These are phyloP conservation scores for Megalops atlanticus DNA, from an alignment of 2,113 vertebrate species.

Conservation along the genomic window DNA sequence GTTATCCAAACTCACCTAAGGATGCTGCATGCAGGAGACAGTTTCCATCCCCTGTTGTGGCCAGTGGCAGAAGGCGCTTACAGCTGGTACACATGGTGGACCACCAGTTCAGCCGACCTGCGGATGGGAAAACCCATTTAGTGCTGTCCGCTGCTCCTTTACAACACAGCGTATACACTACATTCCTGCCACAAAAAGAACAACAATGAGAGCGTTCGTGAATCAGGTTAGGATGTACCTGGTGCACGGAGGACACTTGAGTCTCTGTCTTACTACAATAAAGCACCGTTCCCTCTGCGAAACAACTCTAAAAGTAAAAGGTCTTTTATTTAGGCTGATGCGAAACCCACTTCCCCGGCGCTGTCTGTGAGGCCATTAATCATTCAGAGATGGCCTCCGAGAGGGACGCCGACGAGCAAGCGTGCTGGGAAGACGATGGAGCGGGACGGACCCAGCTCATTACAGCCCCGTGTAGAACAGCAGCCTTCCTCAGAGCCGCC, in stretches of 20 bases:
- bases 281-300: constrained; percentile 29
- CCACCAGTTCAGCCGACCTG: constrained; percentile 98
- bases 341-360: constrained; percentile 33
- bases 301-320: constrained; percentile 17
- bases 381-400: constrained; percentile 42
- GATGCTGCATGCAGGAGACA: constrained; percentile 97
- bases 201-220: not conserved
- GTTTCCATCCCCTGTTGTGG: constrained; percentile 96
- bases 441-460: constrained; percentile 23
- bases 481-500: not conserved
- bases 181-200: not conserved
- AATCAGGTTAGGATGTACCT: not conserved
- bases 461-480: not conserved
- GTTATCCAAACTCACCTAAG: constrained; percentile 75
- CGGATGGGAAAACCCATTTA: constrained; percentile 35
- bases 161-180: not conserved
- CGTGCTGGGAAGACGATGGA: constrained; percentile 18
- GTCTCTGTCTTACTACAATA: not conserved
- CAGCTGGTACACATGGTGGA: constrained; percentile 92
- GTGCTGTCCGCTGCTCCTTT: not conserved
- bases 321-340: constrained; percentile 32
- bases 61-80: constrained; percentile 93
- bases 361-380: constrained; percentile 35
- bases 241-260: not conserved
- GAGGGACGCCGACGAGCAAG: constrained; percentile 23